Base-by-base conservation (phyloP, 2,113 vertebrate genomes). In the Tapirus terrestris region DNA sequence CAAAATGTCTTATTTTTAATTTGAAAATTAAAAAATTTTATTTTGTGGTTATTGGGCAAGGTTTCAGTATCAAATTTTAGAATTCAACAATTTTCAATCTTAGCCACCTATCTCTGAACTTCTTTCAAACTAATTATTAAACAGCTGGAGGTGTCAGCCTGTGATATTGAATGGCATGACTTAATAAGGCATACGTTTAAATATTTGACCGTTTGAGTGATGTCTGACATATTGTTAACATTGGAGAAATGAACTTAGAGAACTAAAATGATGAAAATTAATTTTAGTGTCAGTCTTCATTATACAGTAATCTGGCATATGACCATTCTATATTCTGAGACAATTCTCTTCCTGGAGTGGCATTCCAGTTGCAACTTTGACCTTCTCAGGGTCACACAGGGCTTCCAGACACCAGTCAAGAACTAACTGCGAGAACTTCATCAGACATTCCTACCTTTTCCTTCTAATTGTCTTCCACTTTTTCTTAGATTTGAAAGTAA, bases 161-260 rank as follows among this genome's bases (percentile, higher is more conserved):
- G 8, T 1, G 2, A 53, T 80, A 81, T 77, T 77, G 68, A 97
- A 83, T 60, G 68, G 4, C 27, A 94, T 95, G 91, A 89, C 65
- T 76, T 87, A 90, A 67, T 43, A 89, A 85, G 56, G 14, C 63
- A 95, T 31, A 31, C 31, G 56, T 88, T 98, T 96, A 94, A 96
- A 95, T 96, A 96, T 95, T 96, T 97, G 94, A 80, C 93, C 75
- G 75, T 92, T 68, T 97, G 93, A 97, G 25, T 96, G 94, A 97
- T 73, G 33, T 72, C 77, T 97, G 80, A 88, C 56, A 72, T 89
- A 91, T 39, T 65, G 7, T 29, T 75, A 79, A 48, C 82, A 39
- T 82, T 68, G 53, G 82, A 88, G 21, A 96, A 58, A 67, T 91
- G 43, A 96, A 94, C 5, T 53, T 60, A 58, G 56, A 84, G 14